Percentiles rank a stretch among this genome's conserved stretches.
Evolutionary conservation across 2,888 invertebrate species (phyloP).

Genomic region (Euclidia mi): DNA sequence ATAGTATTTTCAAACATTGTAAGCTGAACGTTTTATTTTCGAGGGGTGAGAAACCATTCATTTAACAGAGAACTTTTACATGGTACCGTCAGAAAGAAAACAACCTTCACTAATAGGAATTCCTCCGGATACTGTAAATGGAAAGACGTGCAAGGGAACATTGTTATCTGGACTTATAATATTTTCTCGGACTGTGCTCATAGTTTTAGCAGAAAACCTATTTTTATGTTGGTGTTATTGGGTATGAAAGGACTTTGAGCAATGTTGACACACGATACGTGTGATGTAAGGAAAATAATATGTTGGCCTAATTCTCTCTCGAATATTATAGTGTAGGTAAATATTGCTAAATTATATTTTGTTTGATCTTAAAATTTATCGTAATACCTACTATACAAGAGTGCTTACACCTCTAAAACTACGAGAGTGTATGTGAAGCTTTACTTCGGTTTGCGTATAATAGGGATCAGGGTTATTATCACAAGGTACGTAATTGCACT

Average conservation of each 20-base stretch:
- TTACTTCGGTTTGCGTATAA: too few relatives aligned
- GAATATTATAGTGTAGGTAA: conserved; percentile 2
- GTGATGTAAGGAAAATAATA: conserved; percentile 38
- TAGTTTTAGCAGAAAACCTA: conserved; percentile 76
- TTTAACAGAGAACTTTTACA: conserved; percentile 84
- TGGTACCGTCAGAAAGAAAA: conserved; percentile 82
- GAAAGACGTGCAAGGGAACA: conserved; percentile 81
- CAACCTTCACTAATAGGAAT: conserved; percentile 86
- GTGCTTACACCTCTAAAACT: too few relatives aligned
- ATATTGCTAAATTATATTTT: too few relatives aligned
- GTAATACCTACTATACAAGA: too few relatives aligned
- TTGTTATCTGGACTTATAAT: conserved; percentile 81
- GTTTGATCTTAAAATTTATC: too few relatives aligned
- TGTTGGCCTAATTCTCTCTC: conserved; percentile 27
- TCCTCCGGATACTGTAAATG: conserved; percentile 85
- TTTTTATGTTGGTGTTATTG: conserved; percentile 71
- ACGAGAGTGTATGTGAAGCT: too few relatives aligned
- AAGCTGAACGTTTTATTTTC: conserved; percentile 77
- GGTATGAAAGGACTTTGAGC: conserved; percentile 58
- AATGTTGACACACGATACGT: conserved; percentile 56
- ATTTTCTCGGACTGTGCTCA: conserved; percentile 75
- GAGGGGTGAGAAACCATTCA: conserved; percentile 77
- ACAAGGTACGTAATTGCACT: too few relatives aligned
- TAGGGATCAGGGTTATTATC: too few relatives aligned
- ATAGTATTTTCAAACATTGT: conserved; percentile 76